Evolutionary conservation across 2,888 invertebrate species (phyloP), one percentile per base, ranked within the genome.

Genomic region (Pogonocherus hispidulus): DNA sequence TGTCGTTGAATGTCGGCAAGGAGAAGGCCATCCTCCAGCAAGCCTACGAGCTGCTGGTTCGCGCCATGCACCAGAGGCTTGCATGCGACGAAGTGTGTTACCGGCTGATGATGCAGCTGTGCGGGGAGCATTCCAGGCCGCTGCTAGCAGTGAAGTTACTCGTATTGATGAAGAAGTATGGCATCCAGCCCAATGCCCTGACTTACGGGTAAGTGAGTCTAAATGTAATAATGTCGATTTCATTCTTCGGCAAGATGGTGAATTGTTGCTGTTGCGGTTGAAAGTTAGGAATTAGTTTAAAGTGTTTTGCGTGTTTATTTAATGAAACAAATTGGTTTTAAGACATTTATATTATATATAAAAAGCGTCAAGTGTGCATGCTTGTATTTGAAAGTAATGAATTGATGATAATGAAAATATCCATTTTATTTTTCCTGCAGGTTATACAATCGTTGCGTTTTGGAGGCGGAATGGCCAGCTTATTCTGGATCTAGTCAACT

Each of bases 11-110:
- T 76, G 88, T 91, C 1, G 93, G 94, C 70, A 93, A 92, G 81
- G 92, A 93, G 77, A 92, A 93, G 75, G 91, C 93, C 1, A 89
- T 91, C 0, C 84, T 98, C 54, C 90, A 93, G 55, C 88, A 91
- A 66, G 97, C 97, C 0, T 97, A 94, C 82, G 95, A 96, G 81
- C 87, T 98, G 56, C 87, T 99, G 46, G 93, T 94, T 52, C 91
- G 93, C 76, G 96, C 98, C 82, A 95, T 96, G 74, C 93, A 93
- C 77, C 89, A 94, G 65, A 90, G 93, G 79, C 90, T 98, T 70
- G 93, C 94, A 41, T 95, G 95, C 80, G 98, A 98, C 87, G 98
- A 98, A 89, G 95, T 99, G 57, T 99, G 99, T 86, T 99, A 98
- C 86, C 91, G 99, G 69, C 94, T 98, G 59, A 94, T 99, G 92